Evolutionary conservation across 1,140 invertebrate species (phyloP), one percentile per base, ranked within the genome.

Genomic region (Bombus turneri): DNA sequence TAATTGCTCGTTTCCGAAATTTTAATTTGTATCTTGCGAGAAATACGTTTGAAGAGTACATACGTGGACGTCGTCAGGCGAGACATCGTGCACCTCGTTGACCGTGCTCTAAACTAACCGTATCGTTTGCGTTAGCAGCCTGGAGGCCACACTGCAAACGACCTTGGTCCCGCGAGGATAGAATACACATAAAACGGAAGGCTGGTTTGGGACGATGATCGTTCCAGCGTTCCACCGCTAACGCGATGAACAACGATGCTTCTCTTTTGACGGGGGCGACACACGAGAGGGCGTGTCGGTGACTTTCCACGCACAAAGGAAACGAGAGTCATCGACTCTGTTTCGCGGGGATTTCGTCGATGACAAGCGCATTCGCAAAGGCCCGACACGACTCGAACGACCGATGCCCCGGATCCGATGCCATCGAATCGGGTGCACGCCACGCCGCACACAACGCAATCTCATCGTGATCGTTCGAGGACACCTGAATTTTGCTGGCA

Each of bases 281-380:
- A n/a, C 5, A 37, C 37, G 9, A 22, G 34, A 13, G n/a, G 78
- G 79, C 71, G 79, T 81, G 84, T 41, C n/a, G 37, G 15, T 81
- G 78, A 66, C 59, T 81, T 81, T 73, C 81, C 53, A 28, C 34
- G 79, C 74, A 88, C 84, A 88, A 88, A 86, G 84, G 84, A 86
- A 74, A 88, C 80, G 73, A 86, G 87, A 77, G 62, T 76, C 69
- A 86, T 81, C 71, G 73, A 77, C n/a, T 73, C 75, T 69, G 76
- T 86, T 77, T 76, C 73, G 76, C 41, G 76, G 83, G 71, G 77
- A 77, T 85, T 64, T 73, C 68, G 22, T 28, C 37, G 68, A 86
- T 74, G 73, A 82, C 64, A 62, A 28, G 13, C 31, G 31, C 25
- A 53, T 53, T 72, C 77, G 43, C 53, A 57, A 80, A 74, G 72